Conservation (phyloP, 2,797 vertebrate species). For the Acanthiza pusilla region DNA sequence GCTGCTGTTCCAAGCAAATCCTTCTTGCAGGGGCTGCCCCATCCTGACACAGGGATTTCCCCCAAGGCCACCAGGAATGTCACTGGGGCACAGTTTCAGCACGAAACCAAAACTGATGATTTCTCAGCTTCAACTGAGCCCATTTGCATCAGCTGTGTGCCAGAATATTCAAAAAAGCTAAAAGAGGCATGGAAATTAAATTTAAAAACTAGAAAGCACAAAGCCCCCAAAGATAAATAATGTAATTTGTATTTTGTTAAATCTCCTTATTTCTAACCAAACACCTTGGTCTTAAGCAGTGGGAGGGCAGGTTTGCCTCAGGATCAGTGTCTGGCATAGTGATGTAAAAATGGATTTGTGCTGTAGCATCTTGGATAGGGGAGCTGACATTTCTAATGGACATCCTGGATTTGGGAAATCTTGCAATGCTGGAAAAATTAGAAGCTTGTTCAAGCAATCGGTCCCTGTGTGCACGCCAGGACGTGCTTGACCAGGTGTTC, state of each 20-base stretch:
- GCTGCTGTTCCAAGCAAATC: neutral
- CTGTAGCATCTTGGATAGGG: neutral
- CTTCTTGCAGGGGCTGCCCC: neutral
- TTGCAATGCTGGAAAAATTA: neutral
- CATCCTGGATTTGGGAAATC: neutral
- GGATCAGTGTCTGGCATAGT: neutral
- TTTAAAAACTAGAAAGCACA: neutral
- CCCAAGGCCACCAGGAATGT: rapidly evolving
- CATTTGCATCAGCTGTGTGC: rapidly evolving
- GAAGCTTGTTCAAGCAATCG: neutral
- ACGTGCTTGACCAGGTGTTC: neutral
- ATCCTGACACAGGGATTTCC: rapidly evolving
- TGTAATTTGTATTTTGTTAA: neutral
- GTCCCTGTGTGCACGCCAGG: rapidly evolving
- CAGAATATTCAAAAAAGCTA: neutral
- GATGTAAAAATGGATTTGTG: neutral
- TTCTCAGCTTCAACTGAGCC: neutral
- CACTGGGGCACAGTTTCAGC: neutral
- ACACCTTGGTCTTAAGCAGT: neutral
- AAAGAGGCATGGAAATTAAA: neutral
- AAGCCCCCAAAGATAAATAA: neutral
- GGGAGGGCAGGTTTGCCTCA: neutral
- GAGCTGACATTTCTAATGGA: neutral
- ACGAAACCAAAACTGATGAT: neutral
- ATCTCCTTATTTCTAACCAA: neutral